Evolutionary conservation across 1,140 invertebrate genomes (phyloP).

Genomic region (Papilio dardanus): DNA sequence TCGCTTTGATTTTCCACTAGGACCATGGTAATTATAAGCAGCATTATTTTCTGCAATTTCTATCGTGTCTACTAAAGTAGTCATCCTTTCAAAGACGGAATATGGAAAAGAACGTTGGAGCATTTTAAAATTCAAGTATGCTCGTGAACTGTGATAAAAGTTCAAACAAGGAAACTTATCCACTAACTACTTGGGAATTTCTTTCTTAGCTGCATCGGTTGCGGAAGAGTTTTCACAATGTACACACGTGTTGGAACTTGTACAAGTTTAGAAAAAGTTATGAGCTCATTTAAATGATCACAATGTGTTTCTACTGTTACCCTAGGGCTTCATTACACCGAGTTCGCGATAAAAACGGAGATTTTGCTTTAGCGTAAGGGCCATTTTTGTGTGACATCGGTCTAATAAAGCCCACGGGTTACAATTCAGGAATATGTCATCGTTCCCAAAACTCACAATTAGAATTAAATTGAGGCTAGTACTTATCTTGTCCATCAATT

Average conservation of each 20-base stretch:
- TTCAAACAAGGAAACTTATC: conserved; percentile 33
- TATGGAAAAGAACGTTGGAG: neutral
- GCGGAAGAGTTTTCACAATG: conserved; percentile 23
- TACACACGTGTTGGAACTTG: conserved; percentile 8
- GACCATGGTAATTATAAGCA: no score
- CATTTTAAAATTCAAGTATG: conserved; percentile 29
- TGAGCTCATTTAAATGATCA: neutral
- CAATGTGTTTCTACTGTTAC: neutral
- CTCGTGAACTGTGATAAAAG: conserved; percentile 28
- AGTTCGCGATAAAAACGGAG: no score
- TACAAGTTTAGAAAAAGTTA: neutral
- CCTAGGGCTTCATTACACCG: no score
- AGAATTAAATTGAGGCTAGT: no score
- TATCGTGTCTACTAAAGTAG: neutral
- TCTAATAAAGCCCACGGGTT: no score
- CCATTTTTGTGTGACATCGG: no score
- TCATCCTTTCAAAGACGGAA: neutral
- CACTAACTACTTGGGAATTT: conserved; percentile 31
- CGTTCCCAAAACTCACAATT: no score
- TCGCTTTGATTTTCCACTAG: no score
- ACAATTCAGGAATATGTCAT: no score
- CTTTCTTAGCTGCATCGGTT: conserved; percentile 25
- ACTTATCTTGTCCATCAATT: no score
- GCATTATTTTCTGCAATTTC: neutral
- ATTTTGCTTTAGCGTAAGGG: no score